phyloP scores from a whole-genome alignment of 2,113 vertebrate genomes.

The Artemisiospiza belli region DNA sequence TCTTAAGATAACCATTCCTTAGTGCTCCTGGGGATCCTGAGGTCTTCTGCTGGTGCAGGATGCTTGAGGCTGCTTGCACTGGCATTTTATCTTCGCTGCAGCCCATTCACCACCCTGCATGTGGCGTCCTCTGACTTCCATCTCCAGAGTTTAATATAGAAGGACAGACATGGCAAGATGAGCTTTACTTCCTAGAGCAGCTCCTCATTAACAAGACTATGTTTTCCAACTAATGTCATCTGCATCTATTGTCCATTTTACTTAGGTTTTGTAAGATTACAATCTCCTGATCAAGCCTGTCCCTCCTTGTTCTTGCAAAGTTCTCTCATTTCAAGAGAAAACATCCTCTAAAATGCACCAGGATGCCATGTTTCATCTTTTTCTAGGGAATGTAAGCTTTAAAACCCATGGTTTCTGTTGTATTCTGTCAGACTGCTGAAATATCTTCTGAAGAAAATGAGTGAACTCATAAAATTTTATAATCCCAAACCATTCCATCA shows the following conservation, averaged over 20 bases:
- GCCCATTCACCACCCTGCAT: not conserved
- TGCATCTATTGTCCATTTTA: not conserved
- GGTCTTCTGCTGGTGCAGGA: rapidly evolving
- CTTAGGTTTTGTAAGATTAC: not conserved
- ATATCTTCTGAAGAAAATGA: not conserved
- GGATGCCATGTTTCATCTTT: not conserved
- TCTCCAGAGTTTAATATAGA: not conserved
- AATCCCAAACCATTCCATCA: not conserved
- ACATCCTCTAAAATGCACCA: not conserved
- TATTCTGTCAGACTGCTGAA: not conserved
- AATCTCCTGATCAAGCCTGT: not conserved
- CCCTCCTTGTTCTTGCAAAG: not conserved
- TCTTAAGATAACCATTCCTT: not conserved
- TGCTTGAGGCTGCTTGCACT: rapidly evolving
- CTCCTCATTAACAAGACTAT: not conserved
- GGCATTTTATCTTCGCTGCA: not conserved
- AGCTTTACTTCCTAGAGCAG: not conserved
- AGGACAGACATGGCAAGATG: not conserved
- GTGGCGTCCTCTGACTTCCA: not conserved
- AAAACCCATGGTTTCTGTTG: not conserved
- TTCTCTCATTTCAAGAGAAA: not conserved
- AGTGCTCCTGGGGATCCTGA: not conserved
- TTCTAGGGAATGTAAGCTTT: not conserved
- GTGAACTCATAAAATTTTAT: not conserved
- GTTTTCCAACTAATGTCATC: not conserved